Evolutionary conservation across 2,888 invertebrate species (phyloP).

Genomic region (Pecten maximus): DNA sequence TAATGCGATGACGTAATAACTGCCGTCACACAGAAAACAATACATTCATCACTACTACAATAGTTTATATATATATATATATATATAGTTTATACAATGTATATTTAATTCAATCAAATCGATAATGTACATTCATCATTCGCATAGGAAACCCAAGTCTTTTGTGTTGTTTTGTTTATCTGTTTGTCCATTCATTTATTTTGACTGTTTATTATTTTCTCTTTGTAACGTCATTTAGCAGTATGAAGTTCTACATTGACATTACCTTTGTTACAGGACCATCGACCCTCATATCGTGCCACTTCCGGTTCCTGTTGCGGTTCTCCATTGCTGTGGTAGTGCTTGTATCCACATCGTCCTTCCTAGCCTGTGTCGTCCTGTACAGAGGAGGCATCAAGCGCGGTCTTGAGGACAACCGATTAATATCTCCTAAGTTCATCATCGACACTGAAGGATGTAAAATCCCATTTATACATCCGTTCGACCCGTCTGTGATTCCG

Average conservation of each 20-base stretch:
- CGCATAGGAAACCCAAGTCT: no score
- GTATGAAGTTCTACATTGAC: not conserved
- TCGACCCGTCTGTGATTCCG: conserved; percentile 63
- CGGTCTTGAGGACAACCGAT: not conserved
- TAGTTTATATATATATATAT: no score
- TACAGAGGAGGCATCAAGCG: not conserved
- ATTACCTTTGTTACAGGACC: not conserved
- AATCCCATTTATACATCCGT: conserved; percentile 74
- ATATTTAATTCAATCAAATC: no score
- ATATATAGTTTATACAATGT: no score
- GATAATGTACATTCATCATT: no score
- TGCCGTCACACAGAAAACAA: no score
- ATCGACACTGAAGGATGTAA: conserved; percentile 73
- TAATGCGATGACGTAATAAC: no score
- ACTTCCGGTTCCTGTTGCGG: conserved; percentile 16
- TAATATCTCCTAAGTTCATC: conserved; percentile 54
- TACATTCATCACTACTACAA: no score
- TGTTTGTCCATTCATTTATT: no score
- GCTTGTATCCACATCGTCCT: not conserved
- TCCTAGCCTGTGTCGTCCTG: not conserved
- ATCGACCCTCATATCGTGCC: not conserved
- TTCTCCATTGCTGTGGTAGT: not conserved
- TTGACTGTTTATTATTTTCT: no score
- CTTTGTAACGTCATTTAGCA: no score
- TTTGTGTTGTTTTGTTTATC: no score